Conservation (phyloP, 2,888 invertebrate species). For the Coecobrya sp. region DNA sequence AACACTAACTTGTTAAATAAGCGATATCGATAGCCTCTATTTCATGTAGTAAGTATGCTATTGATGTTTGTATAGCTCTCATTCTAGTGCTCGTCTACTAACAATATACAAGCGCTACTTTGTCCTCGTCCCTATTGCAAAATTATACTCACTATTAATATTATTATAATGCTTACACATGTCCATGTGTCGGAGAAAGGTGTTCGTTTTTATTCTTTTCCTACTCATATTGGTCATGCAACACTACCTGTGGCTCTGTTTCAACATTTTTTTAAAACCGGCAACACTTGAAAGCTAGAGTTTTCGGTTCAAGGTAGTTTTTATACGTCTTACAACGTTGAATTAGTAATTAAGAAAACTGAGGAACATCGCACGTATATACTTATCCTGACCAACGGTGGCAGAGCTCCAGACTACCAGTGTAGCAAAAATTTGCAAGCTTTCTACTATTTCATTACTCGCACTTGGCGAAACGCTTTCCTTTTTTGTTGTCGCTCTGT, state of each 20-base stretch:
- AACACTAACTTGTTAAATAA: too few relatives aligned
- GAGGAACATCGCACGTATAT: too few relatives aligned
- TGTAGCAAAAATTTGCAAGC: background rate
- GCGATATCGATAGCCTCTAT: too few relatives aligned
- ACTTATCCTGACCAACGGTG: background rate
- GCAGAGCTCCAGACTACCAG: background rate
- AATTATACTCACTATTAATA: too few relatives aligned
- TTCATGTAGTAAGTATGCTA: too few relatives aligned
- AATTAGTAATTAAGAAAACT: background rate
- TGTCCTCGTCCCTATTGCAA: too few relatives aligned
- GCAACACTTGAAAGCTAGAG: background rate
- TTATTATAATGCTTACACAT: background rate
- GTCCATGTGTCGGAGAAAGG: background rate
- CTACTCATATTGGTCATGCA: conserved; percentile 9
- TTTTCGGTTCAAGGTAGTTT: background rate
- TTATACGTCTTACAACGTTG: background rate
- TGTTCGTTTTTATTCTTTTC: background rate
- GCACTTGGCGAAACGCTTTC: too few relatives aligned
- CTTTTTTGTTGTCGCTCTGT: too few relatives aligned
- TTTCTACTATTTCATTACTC: background rate
- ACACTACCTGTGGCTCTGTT: conserved; percentile 40
- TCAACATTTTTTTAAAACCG: background rate
- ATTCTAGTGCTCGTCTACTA: too few relatives aligned
- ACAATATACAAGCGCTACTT: too few relatives aligned
- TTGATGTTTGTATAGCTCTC: too few relatives aligned